Base-by-base conservation (phyloP, 35 echinoderm and acorn worm genomes). In the Apostichopus parvimensis region DNA sequence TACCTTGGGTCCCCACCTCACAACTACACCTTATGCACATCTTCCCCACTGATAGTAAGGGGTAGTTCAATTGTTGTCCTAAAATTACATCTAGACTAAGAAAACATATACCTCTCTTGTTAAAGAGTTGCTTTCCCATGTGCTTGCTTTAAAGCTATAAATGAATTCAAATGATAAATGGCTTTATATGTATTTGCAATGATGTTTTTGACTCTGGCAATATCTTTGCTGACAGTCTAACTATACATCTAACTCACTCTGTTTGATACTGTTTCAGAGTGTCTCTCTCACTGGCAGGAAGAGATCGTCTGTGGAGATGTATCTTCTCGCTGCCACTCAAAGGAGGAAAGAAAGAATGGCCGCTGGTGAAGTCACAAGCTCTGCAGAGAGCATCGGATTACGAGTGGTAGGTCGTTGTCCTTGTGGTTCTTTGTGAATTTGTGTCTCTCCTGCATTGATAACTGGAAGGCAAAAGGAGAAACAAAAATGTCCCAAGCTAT, bases 261-360 rank as follows among this genome's bases (percentile, higher is more conserved):
- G 34, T 86, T 14, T 86, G 45, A 57, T 65, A 14, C 21, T 57
- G 6, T 86, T 86, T 14, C 83, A 86, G 83, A 56, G 45, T 14
- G 58, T 86, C 58, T 57, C 53, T 17, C 26, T 86, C 5, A 21
- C 45, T 6, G 59, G 85, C 15, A 62, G 57, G 85, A 87, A 71
- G 26, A 87, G 23, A 14, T 20, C 22, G 85, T 65, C 85, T 4
- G 23, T 87, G 8, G 57, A 87, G 83, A 65, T 65, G 59, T 86
- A 86, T 55, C 83, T 86, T 55, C 17, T 23, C 17, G 83, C 54
- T 56, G 83, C 85, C n/a, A 58, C 58, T 4, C 7, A 57, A 18
- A 28, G 7, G 64, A 87, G 85, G 22, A 87, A 87, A 59, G 85
- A 62, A 9, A 87, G 85, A 87, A 6, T 9, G 10, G n/a, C 64